These are phyloP conservation scores for Nephrocerus scutellatus DNA, from an alignment of 2,888 invertebrate genomes.

Conservation along the genomic window DNA sequence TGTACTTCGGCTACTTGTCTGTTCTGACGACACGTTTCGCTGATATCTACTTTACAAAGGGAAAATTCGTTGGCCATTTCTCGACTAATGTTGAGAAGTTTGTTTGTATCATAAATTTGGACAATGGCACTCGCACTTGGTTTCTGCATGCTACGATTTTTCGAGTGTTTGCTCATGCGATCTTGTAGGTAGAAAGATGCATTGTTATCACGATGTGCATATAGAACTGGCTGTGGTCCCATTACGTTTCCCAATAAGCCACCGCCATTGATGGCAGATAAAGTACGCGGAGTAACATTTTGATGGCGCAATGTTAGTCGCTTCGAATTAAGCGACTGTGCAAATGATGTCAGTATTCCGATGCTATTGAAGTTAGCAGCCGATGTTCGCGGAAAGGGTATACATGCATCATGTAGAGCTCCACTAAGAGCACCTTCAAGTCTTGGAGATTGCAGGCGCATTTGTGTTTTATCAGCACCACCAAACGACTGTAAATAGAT, in stretches of 20 bases:
- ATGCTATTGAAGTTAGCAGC: slow-evolving; percentile 89
- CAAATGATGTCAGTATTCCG: slow-evolving; percentile 79
- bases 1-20: slow-evolving; percentile 67
- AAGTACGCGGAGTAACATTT: slow-evolving; percentile 68
- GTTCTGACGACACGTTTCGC: slow-evolving; percentile 73
- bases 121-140: slow-evolving; percentile 36
- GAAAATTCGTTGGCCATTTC: slow-evolving; percentile 79
- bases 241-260: slow-evolving; percentile 46
- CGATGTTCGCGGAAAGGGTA: slow-evolving; percentile 90
- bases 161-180: slow-evolving; percentile 46
- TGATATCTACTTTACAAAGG: slow-evolving; percentile 48
- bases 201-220: slow-evolving; percentile 51
- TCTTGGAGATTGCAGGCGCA: slow-evolving; percentile 45
- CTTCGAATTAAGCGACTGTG: slow-evolving; percentile 63
- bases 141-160: slow-evolving; percentile 45
- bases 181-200: slow-evolving; percentile 76
- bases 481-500: slow-evolving; percentile 29
- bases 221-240: slow-evolving; percentile 39
- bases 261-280: slow-evolving; percentile 62
- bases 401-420: slow-evolving; percentile 62
- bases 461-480: slow-evolving; percentile 40
- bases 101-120: slow-evolving; percentile 43
- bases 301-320: slow-evolving; percentile 65
- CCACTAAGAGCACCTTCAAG: slow-evolving; percentile 45
- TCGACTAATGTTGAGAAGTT: slow-evolving; percentile 69